Percentiles rank a stretch among this genome's conserved stretches.
phyloP scores from a whole-genome alignment of 1,140 invertebrate genomes.

The Drosophila santomea region DNA sequence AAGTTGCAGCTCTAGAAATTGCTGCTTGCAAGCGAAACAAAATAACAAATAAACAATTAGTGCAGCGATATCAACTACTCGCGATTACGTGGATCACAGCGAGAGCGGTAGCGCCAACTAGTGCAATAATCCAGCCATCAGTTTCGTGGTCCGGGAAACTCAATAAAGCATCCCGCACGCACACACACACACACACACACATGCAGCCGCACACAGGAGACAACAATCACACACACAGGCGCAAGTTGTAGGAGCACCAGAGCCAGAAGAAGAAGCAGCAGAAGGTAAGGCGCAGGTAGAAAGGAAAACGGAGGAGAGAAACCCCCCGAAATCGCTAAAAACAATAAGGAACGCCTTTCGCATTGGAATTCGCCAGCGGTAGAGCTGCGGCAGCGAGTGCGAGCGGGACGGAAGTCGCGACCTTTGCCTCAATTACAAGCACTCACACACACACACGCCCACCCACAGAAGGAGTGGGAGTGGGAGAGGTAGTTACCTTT shows the following conservation, averaged over 20 bases:
- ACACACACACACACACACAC: constrained; percentile 26
- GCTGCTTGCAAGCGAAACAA: constrained; percentile 3
- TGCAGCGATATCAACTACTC: constrained; percentile 3
- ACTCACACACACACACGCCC: constrained; percentile 55
- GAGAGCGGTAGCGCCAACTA: constrained; percentile 4
- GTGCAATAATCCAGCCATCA: constrained; percentile 9
- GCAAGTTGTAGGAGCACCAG: constrained; percentile 40
- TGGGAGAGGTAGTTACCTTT: constrained; percentile 34
- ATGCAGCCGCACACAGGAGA: constrained; percentile 32
- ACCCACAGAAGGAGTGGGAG: constrained; percentile 16
- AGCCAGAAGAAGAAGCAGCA: constrained; percentile 32
- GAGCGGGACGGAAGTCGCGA: constrained; percentile 53
- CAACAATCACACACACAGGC: constrained; percentile 45
- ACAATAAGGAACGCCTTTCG: constrained; percentile 41
- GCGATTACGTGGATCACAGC: constrained; percentile 18
- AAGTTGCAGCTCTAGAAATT: background rate
- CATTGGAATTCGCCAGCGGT: constrained; percentile 51
- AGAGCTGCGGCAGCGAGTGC: constrained; percentile 14
- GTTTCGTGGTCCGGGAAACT: constrained; percentile 4
- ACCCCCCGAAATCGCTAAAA: constrained; percentile 38
- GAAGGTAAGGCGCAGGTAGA: constrained; percentile 48
- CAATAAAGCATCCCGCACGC: constrained; percentile 13
- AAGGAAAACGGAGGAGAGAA: constrained; percentile 10
- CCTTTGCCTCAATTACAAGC: constrained; percentile 82
- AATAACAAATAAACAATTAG: constrained; percentile 52